Conservation (phyloP, 2,113 vertebrate species). For the Hystrix brachyura region DNA sequence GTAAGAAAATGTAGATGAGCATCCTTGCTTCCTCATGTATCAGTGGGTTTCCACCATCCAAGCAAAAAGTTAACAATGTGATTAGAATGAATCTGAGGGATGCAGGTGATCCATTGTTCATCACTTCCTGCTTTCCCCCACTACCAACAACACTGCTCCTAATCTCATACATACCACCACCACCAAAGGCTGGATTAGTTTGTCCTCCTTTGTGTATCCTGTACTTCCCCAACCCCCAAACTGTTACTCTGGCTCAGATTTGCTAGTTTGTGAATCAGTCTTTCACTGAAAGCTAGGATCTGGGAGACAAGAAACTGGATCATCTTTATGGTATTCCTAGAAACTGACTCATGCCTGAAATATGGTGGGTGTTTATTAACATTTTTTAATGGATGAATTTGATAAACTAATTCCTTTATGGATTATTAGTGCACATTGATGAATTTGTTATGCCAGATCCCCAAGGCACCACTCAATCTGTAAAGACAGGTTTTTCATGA, state of each 20-base stretch:
- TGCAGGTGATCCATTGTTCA: not conserved
- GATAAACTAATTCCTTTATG: constrained; percentile 51
- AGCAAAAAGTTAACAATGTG: not conserved
- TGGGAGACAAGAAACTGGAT: not conserved
- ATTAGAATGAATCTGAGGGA: not conserved
- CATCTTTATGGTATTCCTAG: constrained; percentile 45
- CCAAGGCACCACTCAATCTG: not conserved
- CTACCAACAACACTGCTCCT: not conserved
- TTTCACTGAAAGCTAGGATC: not conserved
- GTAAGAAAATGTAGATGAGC: not conserved
- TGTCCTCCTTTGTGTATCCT: not conserved
- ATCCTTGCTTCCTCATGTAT: not conserved
- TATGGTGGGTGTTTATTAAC: not conserved
- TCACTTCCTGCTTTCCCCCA: not conserved
- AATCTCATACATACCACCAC: not conserved
- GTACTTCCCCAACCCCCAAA: not conserved
- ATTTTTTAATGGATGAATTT: constrained; percentile 29
- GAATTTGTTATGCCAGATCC: not conserved
- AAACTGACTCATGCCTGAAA: not conserved
- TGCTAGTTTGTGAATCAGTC: not conserved
- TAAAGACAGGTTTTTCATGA: constrained; percentile 49
- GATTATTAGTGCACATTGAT: not conserved
- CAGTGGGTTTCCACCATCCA: not conserved
- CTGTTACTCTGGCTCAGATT: not conserved
- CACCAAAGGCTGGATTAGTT: not conserved